phyloP scores from a whole-genome alignment of 2,113 vertebrate species.

The Stercorarius parasiticus region DNA sequence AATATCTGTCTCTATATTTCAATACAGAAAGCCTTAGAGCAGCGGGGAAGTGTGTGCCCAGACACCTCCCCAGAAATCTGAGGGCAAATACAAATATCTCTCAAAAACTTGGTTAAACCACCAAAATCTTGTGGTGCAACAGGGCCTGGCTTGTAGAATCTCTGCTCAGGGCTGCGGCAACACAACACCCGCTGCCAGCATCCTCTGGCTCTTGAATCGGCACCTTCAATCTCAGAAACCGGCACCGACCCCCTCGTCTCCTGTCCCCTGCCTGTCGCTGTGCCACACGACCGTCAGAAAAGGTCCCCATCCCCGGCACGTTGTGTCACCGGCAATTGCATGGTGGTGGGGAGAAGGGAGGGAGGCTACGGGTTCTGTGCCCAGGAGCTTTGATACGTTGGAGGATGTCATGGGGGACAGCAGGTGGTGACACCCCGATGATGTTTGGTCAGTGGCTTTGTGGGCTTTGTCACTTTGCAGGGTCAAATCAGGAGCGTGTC shows the following conservation, averaged over 20 bases:
- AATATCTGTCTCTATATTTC: background rate
- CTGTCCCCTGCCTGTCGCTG: background rate
- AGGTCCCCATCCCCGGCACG: background rate
- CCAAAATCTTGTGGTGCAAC: background rate
- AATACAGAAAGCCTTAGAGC: background rate
- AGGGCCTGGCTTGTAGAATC: background rate
- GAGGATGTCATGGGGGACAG: accelerated
- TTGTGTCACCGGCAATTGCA: accelerated
- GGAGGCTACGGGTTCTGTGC: background rate
- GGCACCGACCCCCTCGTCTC: accelerated
- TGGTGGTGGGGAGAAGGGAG: accelerated
- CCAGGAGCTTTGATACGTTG: background rate
- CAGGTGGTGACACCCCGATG: accelerated
- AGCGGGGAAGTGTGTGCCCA: accelerated
- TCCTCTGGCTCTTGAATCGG: too few relatives aligned
- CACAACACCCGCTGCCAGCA: accelerated
- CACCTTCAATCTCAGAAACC: accelerated
- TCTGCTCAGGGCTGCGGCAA: too few relatives aligned
- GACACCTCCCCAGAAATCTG: background rate
- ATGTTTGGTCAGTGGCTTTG: background rate
- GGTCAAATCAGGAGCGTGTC: background rate
- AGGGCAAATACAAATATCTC: background rate
- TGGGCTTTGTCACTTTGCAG: background rate
- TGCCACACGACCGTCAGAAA: accelerated
- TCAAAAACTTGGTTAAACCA: background rate